Conservation (phyloP, 2,797 vertebrate genomes). For the Geotrypetes seraphini region DNA sequence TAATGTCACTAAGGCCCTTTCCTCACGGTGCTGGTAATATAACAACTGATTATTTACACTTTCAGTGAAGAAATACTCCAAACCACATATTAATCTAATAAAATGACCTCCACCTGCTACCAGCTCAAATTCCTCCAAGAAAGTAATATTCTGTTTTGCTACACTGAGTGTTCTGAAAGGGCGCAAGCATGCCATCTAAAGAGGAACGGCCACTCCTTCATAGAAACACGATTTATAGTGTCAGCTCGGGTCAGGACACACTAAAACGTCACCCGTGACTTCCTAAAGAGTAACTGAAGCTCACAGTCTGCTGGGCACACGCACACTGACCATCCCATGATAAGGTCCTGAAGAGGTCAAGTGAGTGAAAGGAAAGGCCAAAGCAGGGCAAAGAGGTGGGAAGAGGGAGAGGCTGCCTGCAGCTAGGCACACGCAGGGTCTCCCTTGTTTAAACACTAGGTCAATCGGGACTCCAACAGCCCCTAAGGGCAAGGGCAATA, state of each 20-base stretch:
- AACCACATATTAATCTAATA: not conserved
- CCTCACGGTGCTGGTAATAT: too few species aligned
- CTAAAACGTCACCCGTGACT: slow-evolving; percentile 24
- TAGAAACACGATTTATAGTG: slow-evolving; percentile 9
- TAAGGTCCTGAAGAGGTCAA: slow-evolving; percentile 40
- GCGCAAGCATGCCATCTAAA: too few species aligned
- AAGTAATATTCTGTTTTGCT: too few species aligned
- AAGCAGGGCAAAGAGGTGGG: slow-evolving; percentile 25
- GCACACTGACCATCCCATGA: slow-evolving; percentile 31
- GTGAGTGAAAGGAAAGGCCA: slow-evolving; percentile 51
- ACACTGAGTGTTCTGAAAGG: not conserved
- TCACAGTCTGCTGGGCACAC: slow-evolving; percentile 45
- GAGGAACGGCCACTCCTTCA: slow-evolving; percentile 4
- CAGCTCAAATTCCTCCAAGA: not conserved
- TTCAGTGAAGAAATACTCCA: too few species aligned
- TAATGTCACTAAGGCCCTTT: too few species aligned
- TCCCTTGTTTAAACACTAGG: slow-evolving; percentile 42
- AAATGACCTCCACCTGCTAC: fast-evolving
- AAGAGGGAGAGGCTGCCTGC: slow-evolving; percentile 46
- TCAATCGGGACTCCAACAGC: slow-evolving; percentile 16
- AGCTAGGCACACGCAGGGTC: not conserved
- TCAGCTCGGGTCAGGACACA: slow-evolving; percentile 31
- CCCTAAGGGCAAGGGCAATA: slow-evolving; percentile 20
- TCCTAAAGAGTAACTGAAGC: slow-evolving; percentile 3
- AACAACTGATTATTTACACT: too few species aligned